Conservation (phyloP, 2,113 vertebrate genomes). For the Pipra filicauda region DNA sequence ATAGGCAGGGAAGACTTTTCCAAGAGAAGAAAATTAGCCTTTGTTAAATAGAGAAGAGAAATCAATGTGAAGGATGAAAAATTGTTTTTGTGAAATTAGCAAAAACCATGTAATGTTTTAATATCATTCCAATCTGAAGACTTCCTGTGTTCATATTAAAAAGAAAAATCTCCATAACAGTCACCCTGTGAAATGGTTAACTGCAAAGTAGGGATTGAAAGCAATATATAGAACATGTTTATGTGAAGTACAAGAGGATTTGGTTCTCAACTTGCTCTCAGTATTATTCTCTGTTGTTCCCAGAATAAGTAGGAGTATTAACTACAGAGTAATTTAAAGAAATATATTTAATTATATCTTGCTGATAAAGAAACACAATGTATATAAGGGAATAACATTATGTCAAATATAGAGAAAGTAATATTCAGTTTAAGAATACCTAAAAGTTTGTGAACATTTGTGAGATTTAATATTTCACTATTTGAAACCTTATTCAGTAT, state of each 20-base stretch:
- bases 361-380: not conserved
- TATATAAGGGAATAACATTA: not conserved
- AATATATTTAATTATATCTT: not conserved
- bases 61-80: not conserved
- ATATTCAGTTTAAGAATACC: not conserved
- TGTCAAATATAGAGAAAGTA: not conserved
- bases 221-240: not conserved
- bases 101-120: not conserved
- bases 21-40: not conserved
- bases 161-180: not conserved
- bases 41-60: not conserved
- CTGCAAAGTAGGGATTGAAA: not conserved
- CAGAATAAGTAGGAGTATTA: not conserved
- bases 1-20: not conserved
- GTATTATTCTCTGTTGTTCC: not conserved
- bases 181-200: not conserved
- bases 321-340: not conserved
- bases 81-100: not conserved
- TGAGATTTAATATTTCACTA: not conserved
- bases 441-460: not conserved
- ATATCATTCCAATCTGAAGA: not conserved
- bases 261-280: not conserved
- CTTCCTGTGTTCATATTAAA: not conserved
- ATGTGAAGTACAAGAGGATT: not conserved
- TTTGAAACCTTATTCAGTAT: not conserved